A percentile compares a stretch with the other conserved stretches of the same genome.
These are phyloP conservation scores for Meta bourneti DNA, from an alignment of 2,888 invertebrate genomes.

Conservation along the genomic window DNA sequence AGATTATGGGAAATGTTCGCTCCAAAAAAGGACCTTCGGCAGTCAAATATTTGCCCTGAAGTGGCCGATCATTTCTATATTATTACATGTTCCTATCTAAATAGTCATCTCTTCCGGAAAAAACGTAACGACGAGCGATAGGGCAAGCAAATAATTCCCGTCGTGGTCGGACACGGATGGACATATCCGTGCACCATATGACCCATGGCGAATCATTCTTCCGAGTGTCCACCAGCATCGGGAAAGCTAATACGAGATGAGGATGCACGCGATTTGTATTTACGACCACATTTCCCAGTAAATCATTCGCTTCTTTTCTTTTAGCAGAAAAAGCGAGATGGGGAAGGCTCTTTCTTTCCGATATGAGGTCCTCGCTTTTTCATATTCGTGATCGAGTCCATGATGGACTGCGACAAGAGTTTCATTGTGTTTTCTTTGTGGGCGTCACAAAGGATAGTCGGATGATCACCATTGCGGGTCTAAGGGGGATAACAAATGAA, in stretches of 20 bases:
- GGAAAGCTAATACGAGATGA: constrained; percentile 58
- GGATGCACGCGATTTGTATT: constrained; percentile 75
- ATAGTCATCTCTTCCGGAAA: constrained; percentile 62
- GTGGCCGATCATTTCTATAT: constrained; percentile 68
- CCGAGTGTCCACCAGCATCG: constrained; percentile 12
- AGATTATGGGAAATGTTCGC: constrained; percentile 33
- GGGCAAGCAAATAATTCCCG: constrained; percentile 48
- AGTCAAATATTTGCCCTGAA: constrained; percentile 73
- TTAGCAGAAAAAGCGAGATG: too few species aligned
- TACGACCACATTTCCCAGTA: constrained; percentile 63
- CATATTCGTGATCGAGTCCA: constrained; percentile 64
- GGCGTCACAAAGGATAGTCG: constrained; percentile 56
- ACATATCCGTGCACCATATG: constrained; percentile 11
- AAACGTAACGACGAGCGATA: constrained; percentile 36
- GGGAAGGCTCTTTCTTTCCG: background rate
- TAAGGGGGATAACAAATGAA: constrained; percentile 67
- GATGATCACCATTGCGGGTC: constrained; percentile 49
- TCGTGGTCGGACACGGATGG: constrained; percentile 55
- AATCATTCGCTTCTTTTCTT: constrained; percentile 44
- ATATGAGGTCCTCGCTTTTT: constrained; percentile 13
- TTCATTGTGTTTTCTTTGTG: constrained; percentile 71
- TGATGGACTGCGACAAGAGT: constrained; percentile 67
- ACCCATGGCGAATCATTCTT: constrained; percentile 47
- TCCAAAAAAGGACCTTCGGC: constrained; percentile 23
- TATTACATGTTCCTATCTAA: constrained; percentile 74